phyloP scores from a whole-genome alignment of 2,888 invertebrate genomes.

The Aleiodes alternator region DNA sequence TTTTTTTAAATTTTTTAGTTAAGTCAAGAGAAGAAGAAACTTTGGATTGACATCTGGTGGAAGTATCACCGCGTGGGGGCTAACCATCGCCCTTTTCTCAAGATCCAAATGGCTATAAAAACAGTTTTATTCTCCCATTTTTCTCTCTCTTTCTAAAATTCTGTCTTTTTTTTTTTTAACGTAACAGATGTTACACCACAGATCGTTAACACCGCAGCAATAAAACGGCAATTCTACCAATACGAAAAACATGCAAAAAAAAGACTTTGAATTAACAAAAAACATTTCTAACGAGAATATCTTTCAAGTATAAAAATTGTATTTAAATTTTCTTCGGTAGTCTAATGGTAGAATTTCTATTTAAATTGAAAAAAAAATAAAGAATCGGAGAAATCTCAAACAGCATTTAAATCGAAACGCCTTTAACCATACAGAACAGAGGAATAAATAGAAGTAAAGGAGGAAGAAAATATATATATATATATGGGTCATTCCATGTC shows the following conservation, averaged over 20 bases:
- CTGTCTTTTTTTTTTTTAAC: not conserved
- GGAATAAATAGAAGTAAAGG: not conserved
- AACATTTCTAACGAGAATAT: too few relatives aligned
- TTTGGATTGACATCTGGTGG: constrained; percentile 60
- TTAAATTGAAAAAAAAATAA: too few relatives aligned
- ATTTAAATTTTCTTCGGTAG: too few relatives aligned
- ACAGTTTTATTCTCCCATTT: constrained; percentile 6
- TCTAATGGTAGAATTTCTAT: not conserved
- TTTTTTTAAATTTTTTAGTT: not conserved
- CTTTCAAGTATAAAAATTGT: too few relatives aligned
- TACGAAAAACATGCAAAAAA: not conserved
- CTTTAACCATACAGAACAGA: too few relatives aligned
- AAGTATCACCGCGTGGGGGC: constrained; percentile 61
- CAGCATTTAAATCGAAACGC: too few relatives aligned
- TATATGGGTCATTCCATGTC: too few relatives aligned
- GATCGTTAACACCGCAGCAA: constrained; percentile 25
- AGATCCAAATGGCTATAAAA: constrained; percentile 29
- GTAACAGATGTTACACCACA: constrained; percentile 34
- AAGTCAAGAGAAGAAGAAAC: not conserved
- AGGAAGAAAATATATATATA: constrained; percentile 16
- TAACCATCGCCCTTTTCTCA: constrained; percentile 42
- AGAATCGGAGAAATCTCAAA: too few relatives aligned
- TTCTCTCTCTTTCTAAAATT: not conserved
- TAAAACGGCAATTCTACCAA: not conserved
- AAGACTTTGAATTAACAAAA: not conserved